A percentile compares a stretch with the other conserved stretches of the same genome.
Evolutionary conservation across 2,888 invertebrate genomes (phyloP).

Genomic region (Oscheius onirici): DNA sequence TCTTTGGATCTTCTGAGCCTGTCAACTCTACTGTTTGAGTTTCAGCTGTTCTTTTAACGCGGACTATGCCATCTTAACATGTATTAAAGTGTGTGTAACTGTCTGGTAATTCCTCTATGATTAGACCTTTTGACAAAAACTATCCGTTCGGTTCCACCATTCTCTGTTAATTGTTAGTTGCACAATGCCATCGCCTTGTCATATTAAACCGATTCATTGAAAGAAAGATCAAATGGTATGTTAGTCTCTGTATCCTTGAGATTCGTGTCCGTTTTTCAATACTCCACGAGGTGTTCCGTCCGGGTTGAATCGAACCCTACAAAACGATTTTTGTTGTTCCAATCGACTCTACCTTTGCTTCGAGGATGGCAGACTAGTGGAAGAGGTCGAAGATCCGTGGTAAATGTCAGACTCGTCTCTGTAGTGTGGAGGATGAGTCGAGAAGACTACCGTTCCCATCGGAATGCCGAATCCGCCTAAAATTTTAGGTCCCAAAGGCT

Average conservation of each 20-base stretch:
- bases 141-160: too few species aligned
- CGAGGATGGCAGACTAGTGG: slow-evolving; percentile 53
- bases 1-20: too few species aligned
- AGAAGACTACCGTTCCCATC: slow-evolving; percentile 69
- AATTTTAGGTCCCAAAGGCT: background rate
- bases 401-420: slow-evolving; percentile 59
- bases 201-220: slow-evolving; percentile 3
- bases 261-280: slow-evolving; percentile 60
- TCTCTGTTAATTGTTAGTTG: too few species aligned
- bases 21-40: too few species aligned
- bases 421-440: slow-evolving; percentile 70
- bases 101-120: too few species aligned
- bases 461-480: slow-evolving; percentile 70
- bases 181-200: too few species aligned
- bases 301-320: slow-evolving; percentile 69
- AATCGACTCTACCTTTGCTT: slow-evolving; percentile 44
- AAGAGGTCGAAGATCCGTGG: slow-evolving; percentile 57
- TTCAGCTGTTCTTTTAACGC: too few species aligned
- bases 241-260: slow-evolving; percentile 34
- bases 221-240: background rate
- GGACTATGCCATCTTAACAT: too few species aligned
- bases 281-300: slow-evolving; percentile 70
- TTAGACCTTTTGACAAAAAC: too few species aligned
- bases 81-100: too few species aligned
- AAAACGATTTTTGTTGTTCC: slow-evolving; percentile 2